A percentile compares a stretch with the other conserved stretches of the same genome.
These are phyloP conservation scores for Daboia siamensis DNA, from an alignment of 2,113 vertebrate species.

Conservation along the genomic window DNA sequence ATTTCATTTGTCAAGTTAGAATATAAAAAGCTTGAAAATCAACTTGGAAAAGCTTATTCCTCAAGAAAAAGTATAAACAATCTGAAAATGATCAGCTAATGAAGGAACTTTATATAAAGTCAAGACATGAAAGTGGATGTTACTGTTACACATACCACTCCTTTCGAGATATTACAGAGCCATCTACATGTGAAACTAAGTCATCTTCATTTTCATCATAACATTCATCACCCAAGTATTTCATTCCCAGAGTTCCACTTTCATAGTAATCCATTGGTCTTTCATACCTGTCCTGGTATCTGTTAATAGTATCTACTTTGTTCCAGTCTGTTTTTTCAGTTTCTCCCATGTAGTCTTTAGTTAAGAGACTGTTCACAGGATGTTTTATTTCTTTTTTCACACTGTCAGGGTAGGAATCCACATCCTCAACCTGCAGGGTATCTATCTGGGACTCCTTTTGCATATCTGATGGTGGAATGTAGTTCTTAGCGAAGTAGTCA, in stretches of 20 bases:
- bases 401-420: slow-evolving; percentile 87
- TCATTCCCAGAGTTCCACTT: slow-evolving; percentile 83
- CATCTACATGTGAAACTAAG: slow-evolving; percentile 94
- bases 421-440: slow-evolving; percentile 90
- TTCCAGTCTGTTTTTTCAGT: slow-evolving; percentile 89
- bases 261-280: slow-evolving; percentile 82
- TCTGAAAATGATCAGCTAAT: slow-evolving; percentile 73
- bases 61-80: slow-evolving; percentile 76
- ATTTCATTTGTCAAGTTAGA: slow-evolving; percentile 70
- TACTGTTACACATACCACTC: slow-evolving; percentile 94
- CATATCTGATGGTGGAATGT: slow-evolving; percentile 94
- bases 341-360: slow-evolving; percentile 87
- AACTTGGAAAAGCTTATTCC: slow-evolving; percentile 77
- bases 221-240: slow-evolving; percentile 85
- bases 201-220: slow-evolving; percentile 90
- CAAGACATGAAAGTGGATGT: slow-evolving; percentile 60
- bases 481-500: slow-evolving; percentile 99
- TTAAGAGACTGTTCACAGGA: slow-evolving; percentile 85
- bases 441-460: slow-evolving; percentile 96
- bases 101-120: slow-evolving; percentile 65
- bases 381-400: slow-evolving; percentile 90
- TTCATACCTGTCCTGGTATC: slow-evolving; percentile 78
- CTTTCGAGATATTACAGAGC: slow-evolving; percentile 95
- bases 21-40: slow-evolving; percentile 74
- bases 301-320: slow-evolving; percentile 79